A percentile compares a stretch with the other conserved stretches of the same genome.
phyloP scores from a whole-genome alignment of 1,140 invertebrate species.

The Acromyrmex echinatior region DNA sequence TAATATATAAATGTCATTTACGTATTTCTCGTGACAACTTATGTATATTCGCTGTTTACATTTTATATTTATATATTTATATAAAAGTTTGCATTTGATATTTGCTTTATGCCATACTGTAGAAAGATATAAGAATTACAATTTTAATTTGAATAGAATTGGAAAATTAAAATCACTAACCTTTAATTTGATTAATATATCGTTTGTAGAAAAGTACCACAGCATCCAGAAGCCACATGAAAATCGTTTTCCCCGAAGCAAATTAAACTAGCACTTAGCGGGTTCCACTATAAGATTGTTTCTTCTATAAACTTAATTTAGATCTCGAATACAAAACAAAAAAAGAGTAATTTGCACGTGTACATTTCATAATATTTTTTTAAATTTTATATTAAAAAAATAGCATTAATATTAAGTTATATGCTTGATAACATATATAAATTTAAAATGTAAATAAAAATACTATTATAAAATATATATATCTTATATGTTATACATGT shows the following conservation, averaged over 20 bases:
- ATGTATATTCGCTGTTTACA: slow-evolving; percentile 8
- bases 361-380: slow-evolving; percentile 13
- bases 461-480: too few relatives aligned
- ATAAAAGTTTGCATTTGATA: neutral
- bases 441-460: too few relatives aligned
- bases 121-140: neutral
- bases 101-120: neutral
- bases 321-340: neutral
- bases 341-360: slow-evolving; percentile 23
- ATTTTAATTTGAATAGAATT: slow-evolving; percentile 1
- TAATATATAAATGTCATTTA: neutral
- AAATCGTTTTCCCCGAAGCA: neutral
- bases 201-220: slow-evolving; percentile 31
- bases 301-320: slow-evolving; percentile 45
- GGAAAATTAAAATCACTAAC: slow-evolving; percentile 9
- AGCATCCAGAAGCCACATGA: slow-evolving; percentile 39
- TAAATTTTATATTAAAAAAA: neutral
- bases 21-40: neutral
- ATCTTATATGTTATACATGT: too few relatives aligned
- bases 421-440: neutral
- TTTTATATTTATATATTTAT: neutral
- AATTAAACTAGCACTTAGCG: slow-evolving; percentile 43
- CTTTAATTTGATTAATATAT: slow-evolving; percentile 38
- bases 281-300: slow-evolving; percentile 46
- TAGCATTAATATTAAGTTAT: neutral